These are phyloP conservation scores for Heterodera filipjevi DNA, from an alignment of 2,888 invertebrate species.

Conservation along the genomic window DNA sequence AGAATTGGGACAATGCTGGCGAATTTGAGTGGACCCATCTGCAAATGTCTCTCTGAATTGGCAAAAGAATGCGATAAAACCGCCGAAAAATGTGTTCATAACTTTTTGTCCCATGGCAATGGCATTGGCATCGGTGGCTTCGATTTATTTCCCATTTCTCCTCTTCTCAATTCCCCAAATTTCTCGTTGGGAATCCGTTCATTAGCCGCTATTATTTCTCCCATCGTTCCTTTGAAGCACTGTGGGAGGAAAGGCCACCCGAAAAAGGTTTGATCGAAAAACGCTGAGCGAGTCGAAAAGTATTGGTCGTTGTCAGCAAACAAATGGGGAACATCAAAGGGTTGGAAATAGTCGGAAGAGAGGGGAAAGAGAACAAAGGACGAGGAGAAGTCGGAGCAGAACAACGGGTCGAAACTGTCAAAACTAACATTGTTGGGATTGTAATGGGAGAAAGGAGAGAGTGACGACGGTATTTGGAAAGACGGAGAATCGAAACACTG, in stretches of 20 bases:
- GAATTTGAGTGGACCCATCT: no score
- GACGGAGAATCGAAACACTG: no score
- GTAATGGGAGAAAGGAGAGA: no score
- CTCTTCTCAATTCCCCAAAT: neutral
- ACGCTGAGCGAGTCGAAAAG: neutral
- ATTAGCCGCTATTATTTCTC: neutral
- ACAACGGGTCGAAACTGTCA: neutral
- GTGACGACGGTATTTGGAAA: no score
- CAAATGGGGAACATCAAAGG: neutral
- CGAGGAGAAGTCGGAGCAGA: neutral
- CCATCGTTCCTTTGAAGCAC: neutral
- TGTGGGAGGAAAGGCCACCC: neutral
- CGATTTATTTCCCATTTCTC: neutral
- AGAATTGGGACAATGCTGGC: conserved; percentile 4
- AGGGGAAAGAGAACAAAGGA: no score
- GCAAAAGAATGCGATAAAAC: neutral
- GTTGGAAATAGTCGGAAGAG: neutral
- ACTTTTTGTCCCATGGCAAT: no score
- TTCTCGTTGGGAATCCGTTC: neutral
- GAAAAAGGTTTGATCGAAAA: neutral
- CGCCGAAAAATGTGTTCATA: neutral
- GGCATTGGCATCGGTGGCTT: neutral
- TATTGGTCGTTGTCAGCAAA: neutral
- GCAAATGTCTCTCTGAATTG: neutral
- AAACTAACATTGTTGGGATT: no score